Evolutionary conservation across 2,113 vertebrate genomes (phyloP).

Genomic region (Sialia sialis): DNA sequence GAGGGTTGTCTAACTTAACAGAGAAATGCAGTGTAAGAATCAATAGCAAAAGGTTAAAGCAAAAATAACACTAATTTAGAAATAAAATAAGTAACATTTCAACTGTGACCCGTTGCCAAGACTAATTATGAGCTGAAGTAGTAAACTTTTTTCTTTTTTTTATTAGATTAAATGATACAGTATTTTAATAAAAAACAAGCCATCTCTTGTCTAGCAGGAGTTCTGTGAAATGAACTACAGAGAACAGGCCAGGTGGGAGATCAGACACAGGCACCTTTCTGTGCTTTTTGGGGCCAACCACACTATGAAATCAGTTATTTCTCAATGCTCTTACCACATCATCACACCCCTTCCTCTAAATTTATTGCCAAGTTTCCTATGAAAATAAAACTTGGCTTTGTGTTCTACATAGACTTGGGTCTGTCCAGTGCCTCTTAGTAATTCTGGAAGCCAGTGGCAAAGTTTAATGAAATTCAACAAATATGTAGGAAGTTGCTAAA

Average conservation of each 20-base stretch:
- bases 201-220: not conserved
- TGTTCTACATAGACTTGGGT: not conserved
- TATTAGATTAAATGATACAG: fast-evolving
- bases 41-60: not conserved
- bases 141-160: not conserved
- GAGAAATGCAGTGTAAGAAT: not conserved
- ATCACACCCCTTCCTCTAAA: not conserved
- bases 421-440: not conserved
- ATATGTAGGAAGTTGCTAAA: not conserved
- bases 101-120: not conserved
- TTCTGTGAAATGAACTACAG: not conserved
- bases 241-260: not conserved
- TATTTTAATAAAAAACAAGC: not conserved
- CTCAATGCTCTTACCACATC: not conserved
- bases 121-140: not conserved
- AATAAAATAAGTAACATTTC: not conserved
- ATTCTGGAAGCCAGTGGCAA: not conserved
- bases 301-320: not conserved
- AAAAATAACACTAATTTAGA: not conserved
- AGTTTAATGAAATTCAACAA: not conserved
- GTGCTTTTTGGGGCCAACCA: not conserved
- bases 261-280: not conserved
- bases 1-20: not conserved
- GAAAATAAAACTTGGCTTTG: not conserved
- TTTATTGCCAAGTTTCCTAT: not conserved